Evolutionary conservation across 1,140 invertebrate species (phyloP).

Genomic region (Sipha flava): DNA sequence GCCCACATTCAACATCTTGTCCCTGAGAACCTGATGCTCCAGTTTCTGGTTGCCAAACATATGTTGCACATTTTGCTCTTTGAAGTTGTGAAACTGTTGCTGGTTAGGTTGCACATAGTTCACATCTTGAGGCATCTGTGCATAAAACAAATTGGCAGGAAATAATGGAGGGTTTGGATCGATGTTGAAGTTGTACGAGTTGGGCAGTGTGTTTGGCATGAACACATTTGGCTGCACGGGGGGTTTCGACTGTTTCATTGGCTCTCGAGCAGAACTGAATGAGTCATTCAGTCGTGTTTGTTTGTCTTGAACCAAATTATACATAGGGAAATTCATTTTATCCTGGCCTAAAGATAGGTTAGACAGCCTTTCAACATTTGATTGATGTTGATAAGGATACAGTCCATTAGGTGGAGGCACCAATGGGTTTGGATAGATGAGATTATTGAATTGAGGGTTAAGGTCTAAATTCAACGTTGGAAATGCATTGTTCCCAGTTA

Average conservation of each 20-base stretch:
- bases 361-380: slow-evolving; percentile 11
- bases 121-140: slow-evolving; percentile 29
- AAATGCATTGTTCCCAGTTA: neutral
- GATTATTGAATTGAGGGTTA: slow-evolving; percentile 25
- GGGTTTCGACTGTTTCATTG: slow-evolving; percentile 21
- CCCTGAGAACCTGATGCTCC: slow-evolving; percentile 23
- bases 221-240: slow-evolving; percentile 21
- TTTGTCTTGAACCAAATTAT: slow-evolving; percentile 24
- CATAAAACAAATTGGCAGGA: slow-evolving; percentile 18
- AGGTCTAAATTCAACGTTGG: slow-evolving; percentile 25
- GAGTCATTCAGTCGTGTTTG: slow-evolving; percentile 6
- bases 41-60: slow-evolving; percentile 25
- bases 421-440: slow-evolving; percentile 15
- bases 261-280: slow-evolving; percentile 2
- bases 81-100: slow-evolving; percentile 26
- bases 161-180: slow-evolving; percentile 15
- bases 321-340: slow-evolving; percentile 21
- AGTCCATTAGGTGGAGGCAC: slow-evolving; percentile 14
- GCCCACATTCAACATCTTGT: slow-evolving; percentile 28
- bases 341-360: slow-evolving; percentile 7
- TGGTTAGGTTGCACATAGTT: slow-evolving; percentile 25
- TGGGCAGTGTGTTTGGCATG: slow-evolving; percentile 18
- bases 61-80: slow-evolving; percentile 20
- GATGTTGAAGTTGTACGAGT: slow-evolving; percentile 19
- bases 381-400: slow-evolving; percentile 17